phyloP scores from a whole-genome alignment of 1,140 invertebrate genomes.

The Apolygus lucorum region DNA sequence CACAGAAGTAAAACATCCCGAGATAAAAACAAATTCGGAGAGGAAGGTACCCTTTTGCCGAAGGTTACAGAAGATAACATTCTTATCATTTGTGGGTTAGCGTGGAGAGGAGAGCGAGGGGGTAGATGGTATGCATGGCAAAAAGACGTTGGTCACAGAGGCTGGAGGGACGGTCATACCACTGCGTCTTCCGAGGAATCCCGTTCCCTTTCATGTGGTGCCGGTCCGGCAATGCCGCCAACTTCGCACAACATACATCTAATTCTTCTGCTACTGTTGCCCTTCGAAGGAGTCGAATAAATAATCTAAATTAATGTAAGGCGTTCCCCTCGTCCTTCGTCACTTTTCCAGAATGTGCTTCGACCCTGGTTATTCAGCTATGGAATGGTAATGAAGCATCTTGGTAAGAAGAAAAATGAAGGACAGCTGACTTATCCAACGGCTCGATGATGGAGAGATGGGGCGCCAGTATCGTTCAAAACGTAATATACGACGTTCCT shows the following conservation, averaged over 20 bases:
- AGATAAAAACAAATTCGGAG: not conserved
- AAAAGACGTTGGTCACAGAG: not conserved
- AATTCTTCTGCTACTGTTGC: conserved; percentile 1
- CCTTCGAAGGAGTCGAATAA: not conserved
- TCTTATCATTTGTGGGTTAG: conserved; percentile 17
- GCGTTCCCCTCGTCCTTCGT: no score
- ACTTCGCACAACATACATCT: not conserved
- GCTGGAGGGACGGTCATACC: conserved; percentile 2
- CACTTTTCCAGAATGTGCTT: no score
- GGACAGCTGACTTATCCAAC: no score
- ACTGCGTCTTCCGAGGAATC: conserved; percentile 3
- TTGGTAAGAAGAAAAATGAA: no score
- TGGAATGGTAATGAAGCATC: no score
- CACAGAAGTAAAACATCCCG: not conserved
- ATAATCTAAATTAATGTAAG: not conserved
- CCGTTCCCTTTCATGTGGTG: conserved; percentile 18
- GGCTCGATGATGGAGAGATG: no score
- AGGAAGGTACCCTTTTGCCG: not conserved
- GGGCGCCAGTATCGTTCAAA: no score
- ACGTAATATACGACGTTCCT: no score
- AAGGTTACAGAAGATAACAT: conserved; percentile 20
- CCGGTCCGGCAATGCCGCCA: not conserved
- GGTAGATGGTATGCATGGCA: not conserved
- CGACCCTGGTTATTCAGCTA: no score
- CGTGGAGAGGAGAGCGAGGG: not conserved